Evolutionary conservation across 2,113 vertebrate genomes (phyloP).

Genomic region (Cygnus buccinator): DNA sequence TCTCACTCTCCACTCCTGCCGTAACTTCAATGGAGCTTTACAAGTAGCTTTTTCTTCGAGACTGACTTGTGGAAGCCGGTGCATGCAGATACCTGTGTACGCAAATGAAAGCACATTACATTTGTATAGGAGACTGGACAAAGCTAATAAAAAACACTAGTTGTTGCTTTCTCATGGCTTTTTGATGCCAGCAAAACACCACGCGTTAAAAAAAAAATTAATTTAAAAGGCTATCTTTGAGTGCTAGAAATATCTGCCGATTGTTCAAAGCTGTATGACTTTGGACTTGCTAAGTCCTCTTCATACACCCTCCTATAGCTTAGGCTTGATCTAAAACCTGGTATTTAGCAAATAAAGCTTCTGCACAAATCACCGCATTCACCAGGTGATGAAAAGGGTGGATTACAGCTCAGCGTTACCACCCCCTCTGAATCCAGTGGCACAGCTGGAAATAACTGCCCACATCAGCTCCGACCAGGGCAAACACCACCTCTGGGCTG

Average conservation of each 20-base stretch:
- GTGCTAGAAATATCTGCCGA: too few relatives aligned
- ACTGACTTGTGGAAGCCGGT: background rate
- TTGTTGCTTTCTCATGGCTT: background rate
- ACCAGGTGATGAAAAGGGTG: background rate
- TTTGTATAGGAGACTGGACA: background rate
- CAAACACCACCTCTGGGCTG: background rate
- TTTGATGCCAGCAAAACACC: background rate
- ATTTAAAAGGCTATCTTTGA: background rate
- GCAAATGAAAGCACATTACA: background rate
- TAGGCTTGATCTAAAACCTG: background rate
- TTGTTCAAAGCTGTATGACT: background rate
- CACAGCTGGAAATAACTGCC: background rate
- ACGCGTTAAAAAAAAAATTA: rapidly evolving
- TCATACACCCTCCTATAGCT: background rate
- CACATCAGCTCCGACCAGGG: background rate
- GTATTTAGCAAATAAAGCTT: background rate
- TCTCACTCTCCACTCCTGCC: background rate
- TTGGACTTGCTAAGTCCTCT: background rate
- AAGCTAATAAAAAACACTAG: background rate
- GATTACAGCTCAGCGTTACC: background rate
- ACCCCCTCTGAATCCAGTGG: background rate
- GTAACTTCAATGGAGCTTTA: background rate
- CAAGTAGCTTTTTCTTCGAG: background rate
- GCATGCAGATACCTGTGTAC: background rate
- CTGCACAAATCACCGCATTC: background rate